These are phyloP conservation scores for Ondatra zibethicus DNA, from an alignment of 2,113 vertebrate genomes.

Conservation along the genomic window DNA sequence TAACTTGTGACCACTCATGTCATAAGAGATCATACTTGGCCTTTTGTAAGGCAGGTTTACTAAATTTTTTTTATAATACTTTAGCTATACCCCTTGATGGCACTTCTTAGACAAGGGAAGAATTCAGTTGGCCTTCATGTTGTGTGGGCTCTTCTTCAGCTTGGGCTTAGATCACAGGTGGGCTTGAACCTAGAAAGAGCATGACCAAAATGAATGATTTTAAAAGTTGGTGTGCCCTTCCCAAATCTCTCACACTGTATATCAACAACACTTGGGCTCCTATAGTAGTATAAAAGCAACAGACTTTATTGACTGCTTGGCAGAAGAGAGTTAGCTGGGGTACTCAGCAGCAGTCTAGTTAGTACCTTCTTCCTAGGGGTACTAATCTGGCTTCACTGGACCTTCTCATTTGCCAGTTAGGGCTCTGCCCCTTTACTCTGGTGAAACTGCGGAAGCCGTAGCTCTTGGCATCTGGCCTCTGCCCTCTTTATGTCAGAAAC, in stretches of 20 bases:
- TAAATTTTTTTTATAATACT: background rate
- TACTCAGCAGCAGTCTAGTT: background rate
- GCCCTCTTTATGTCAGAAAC: background rate
- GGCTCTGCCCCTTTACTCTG: background rate
- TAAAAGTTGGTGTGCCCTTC: background rate
- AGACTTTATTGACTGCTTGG: background rate
- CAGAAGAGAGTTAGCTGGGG: background rate
- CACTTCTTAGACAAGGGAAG: background rate
- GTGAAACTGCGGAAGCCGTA: background rate
- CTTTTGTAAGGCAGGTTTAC: background rate
- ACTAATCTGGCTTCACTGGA: background rate
- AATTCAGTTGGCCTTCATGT: background rate
- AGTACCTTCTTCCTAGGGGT: background rate
- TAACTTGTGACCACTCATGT: background rate
- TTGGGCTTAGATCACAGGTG: background rate
- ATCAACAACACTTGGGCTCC: background rate
- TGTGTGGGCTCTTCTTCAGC: fast-evolving
- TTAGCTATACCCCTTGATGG: background rate
- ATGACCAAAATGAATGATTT: background rate
- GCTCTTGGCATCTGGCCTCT: background rate
- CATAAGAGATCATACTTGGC: background rate
- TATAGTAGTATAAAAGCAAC: background rate
- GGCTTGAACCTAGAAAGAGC: background rate
- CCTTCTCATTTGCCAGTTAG: background rate
- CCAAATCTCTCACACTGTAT: background rate